A percentile compares a stretch with the other conserved stretches of the same genome.
These are phyloP conservation scores for Gryllus bimaculatus DNA, from an alignment of 1,140 invertebrate genomes.

Conservation along the genomic window DNA sequence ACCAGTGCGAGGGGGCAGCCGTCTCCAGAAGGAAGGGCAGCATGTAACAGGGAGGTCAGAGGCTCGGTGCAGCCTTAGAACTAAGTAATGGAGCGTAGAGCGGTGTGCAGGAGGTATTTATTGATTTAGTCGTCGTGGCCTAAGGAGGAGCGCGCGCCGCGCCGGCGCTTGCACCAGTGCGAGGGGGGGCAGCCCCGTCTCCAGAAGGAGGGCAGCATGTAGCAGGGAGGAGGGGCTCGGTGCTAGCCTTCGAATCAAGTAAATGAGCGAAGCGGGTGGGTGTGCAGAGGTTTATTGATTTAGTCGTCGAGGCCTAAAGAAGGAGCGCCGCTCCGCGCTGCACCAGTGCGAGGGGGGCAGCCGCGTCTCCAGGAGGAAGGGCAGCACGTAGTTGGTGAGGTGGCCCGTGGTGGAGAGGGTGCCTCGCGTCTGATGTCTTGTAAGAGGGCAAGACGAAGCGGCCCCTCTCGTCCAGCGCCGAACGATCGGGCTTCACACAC, in stretches of 20 bases:
- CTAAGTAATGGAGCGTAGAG: too few relatives aligned
- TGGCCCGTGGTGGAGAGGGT: conserved; percentile 81
- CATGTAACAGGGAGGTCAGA: too few relatives aligned
- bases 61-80: too few relatives aligned
- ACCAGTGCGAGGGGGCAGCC: conserved; percentile 68
- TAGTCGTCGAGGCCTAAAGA: conserved; percentile 67
- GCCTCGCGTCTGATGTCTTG: conserved; percentile 75
- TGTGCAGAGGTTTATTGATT: conserved; percentile 17
- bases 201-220: too few relatives aligned
- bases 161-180: too few relatives aligned
- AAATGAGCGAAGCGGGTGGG: too few relatives aligned
- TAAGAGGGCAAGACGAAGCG: conserved; percentile 81
- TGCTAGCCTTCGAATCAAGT: too few relatives aligned
- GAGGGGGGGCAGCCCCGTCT: too few relatives aligned
- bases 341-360: conserved; percentile 68
- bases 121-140: too few relatives aligned
- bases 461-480: conserved; percentile 25
- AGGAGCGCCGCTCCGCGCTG: conserved; percentile 77
- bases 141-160: too few relatives aligned
- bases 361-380: conserved; percentile 62
- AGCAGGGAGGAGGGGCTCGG: too few relatives aligned
- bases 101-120: too few relatives aligned
- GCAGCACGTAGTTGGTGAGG: conserved; percentile 83
- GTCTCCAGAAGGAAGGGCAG: conserved; percentile 67
- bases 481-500: conserved; percentile 47